phyloP scores from a whole-genome alignment of 2,888 invertebrate species.

The Pilophorus perplexus region DNA sequence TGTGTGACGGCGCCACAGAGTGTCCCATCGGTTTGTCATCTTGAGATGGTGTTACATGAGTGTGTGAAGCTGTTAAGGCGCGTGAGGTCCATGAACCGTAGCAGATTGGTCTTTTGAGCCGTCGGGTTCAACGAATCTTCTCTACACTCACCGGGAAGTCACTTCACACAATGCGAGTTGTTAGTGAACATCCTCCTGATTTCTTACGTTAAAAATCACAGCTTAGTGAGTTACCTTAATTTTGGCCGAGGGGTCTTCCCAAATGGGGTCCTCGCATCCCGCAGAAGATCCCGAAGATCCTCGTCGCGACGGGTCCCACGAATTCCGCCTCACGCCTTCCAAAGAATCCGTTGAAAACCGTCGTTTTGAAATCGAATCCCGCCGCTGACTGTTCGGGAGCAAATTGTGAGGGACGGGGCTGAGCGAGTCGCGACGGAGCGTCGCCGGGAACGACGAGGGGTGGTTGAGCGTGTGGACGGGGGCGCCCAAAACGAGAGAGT shows the following conservation, averaged over 20 bases:
- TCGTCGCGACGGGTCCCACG: constrained; percentile 67
- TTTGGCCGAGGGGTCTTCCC: constrained; percentile 56
- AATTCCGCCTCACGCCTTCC: constrained; percentile 63
- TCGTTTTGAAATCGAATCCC: constrained; percentile 55
- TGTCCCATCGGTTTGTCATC: too few species aligned
- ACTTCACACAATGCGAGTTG: too few species aligned
- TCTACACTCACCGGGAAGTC: too few species aligned
- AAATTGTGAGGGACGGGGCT: constrained; percentile 56
- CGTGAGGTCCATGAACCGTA: too few species aligned
- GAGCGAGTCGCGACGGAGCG: constrained; percentile 61
- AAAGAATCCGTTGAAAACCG: constrained; percentile 69
- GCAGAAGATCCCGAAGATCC: constrained; percentile 62
- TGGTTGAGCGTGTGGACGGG: constrained; percentile 55
- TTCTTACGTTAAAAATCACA: too few species aligned
- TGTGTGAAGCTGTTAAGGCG: too few species aligned
- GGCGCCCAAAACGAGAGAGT: constrained; percentile 53
- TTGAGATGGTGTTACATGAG: too few species aligned
- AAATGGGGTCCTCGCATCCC: constrained; percentile 60
- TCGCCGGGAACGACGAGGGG: constrained; percentile 69
- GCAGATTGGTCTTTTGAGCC: too few species aligned
- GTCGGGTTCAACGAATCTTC: too few species aligned
- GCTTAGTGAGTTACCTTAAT: constrained; percentile 12
- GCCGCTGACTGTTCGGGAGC: too few species aligned
- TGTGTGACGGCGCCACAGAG: too few species aligned
- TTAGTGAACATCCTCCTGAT: too few species aligned